Base-by-base conservation (phyloP, 2,113 vertebrate species). In the Trichomycterus rosablanca region DNA sequence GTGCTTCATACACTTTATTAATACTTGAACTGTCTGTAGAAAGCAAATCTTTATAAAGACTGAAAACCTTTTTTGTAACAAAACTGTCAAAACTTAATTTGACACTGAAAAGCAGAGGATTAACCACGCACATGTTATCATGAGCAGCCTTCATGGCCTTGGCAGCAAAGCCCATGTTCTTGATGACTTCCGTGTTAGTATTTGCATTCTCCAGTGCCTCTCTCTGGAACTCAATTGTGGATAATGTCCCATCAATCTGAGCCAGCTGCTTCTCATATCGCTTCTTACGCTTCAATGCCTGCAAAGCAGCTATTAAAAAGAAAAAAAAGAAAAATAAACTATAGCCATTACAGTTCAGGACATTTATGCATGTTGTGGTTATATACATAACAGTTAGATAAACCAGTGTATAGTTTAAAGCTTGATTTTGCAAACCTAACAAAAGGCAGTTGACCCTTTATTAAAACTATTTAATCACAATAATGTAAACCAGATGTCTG, bases 161-260 rank as follows among this genome's bases (percentile, higher is more conserved):
- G 45, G 96, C 94, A 6, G 95, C 96, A 12, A 87, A 92, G 1
- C 95, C 92, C 95, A 98, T 95, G 74, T 96, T 97, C 88, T 97
- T 98, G 61, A 98, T 92, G 76, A 98, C 96, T 85, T 98, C 96
- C 0, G 96, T 98, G 87, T 98, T 98, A n/a, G 96, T 98, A 76
- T 98, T 95, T 80, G 95, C 96, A 11, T 98, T 98, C 80, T 98
- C 96, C 67, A 98, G 84, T 48, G 95, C 94, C 80, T 97, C 94
- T 57, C 95, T 86, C 88, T 98, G 96, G 75, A 96, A 98, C 63
- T 98, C 95, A 1, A 98, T 98, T 18, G 96, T 98, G 2, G 94
- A 97, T 28, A 98, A 79, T 0, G 96, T 97, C 59, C 96, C 94
- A 2, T 98, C 95, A 0, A 98, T 98, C 88, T 98, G 96, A 0